phyloP scores from a whole-genome alignment of 1,140 invertebrate genomes.

The Macrosteles quadrilineatus region DNA sequence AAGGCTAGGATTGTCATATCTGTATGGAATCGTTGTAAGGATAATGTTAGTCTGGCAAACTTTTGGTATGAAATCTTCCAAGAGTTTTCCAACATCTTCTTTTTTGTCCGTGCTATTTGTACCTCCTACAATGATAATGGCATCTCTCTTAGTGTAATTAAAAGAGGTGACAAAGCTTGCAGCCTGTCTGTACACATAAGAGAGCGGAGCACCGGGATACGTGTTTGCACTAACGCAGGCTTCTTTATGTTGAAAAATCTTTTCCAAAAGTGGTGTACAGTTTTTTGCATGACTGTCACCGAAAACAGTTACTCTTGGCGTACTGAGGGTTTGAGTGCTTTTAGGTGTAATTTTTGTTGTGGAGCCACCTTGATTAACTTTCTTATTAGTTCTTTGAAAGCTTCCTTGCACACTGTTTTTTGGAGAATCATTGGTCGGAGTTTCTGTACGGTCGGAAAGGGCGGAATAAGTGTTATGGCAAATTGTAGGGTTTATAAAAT shows the following conservation, averaged over 20 bases:
- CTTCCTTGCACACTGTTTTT: no score
- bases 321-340: no score
- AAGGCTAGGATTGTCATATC: background rate
- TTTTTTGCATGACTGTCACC: background rate
- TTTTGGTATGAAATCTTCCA: background rate
- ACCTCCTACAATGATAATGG: background rate
- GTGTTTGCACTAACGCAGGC: background rate
- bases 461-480: no score
- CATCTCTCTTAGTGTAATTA: slow-evolving; percentile 1
- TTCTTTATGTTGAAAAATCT: no score
- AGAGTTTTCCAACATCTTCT: slow-evolving; percentile 2
- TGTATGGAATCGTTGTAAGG: background rate
- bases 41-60: background rate
- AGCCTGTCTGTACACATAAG: background rate
- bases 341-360: no score
- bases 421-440: no score
- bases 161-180: background rate
- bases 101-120: slow-evolving; percentile 3
- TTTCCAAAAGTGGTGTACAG: background rate
- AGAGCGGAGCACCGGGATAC: background rate
- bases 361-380: no score
- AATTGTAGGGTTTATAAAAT: no score
- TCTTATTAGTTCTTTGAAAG: no score
- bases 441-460: no score
- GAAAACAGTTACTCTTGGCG: no score